phyloP scores from a whole-genome alignment of 2,888 invertebrate genomes.

The Nipponacmea schrenckii region DNA sequence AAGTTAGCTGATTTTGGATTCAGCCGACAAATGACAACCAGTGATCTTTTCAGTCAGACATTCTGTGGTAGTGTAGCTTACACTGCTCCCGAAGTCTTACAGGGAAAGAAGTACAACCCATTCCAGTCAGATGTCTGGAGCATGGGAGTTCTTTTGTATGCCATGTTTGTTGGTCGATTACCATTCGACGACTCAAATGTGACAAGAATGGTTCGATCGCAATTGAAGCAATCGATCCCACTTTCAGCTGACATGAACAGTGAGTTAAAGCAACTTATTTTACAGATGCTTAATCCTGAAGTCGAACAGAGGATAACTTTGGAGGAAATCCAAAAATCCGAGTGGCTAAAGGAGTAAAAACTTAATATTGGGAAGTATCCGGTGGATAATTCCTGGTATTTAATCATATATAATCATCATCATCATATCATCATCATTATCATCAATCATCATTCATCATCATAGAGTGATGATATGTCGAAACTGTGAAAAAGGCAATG shows the following conservation, averaged over 20 bases:
- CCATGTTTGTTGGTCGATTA: slow-evolving; percentile 6
- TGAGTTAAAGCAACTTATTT: not conserved
- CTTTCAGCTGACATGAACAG: not conserved
- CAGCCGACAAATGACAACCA: slow-evolving; percentile 7
- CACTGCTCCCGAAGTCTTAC: slow-evolving; percentile 6
- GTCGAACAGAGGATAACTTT: not conserved
- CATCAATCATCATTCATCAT: not conserved
- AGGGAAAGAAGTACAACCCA: slow-evolving; percentile 1
- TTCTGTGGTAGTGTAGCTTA: slow-evolving; percentile 7
- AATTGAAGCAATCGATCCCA: not conserved
- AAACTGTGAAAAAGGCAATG: too few relatives aligned
- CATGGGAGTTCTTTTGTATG: not conserved
- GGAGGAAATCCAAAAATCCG: not conserved
- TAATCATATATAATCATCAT: not conserved
- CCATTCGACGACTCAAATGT: slow-evolving; percentile 8
- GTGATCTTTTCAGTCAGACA: not conserved
- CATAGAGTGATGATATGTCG: too few relatives aligned
- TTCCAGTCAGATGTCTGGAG: slow-evolving; percentile 4
- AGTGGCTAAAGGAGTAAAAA: not conserved
- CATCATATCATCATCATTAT: not conserved
- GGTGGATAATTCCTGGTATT: slow-evolving; percentile 1
- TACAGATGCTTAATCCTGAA: not conserved
- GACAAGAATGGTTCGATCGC: not conserved
- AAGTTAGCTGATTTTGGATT: slow-evolving; percentile 8
- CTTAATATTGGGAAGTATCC: not conserved